Conservation (phyloP, 1,140 invertebrate species). For the Magallana angulata region DNA sequence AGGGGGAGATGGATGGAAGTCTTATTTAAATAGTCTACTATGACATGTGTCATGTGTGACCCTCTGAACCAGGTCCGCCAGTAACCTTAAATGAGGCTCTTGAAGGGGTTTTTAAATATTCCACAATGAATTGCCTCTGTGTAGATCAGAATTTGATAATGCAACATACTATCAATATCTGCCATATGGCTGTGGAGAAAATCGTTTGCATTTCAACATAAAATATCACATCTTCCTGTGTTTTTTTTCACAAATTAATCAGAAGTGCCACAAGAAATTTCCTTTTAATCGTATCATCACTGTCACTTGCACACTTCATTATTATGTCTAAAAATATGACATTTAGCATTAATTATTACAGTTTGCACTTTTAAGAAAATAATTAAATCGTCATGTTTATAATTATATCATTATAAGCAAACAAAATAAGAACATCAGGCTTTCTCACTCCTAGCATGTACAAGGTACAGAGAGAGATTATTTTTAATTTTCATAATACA, state of each 20-base stretch:
- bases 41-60: conserved; percentile 35
- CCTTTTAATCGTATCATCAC: background rate
- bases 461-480: no score
- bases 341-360: background rate
- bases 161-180: conserved; percentile 28
- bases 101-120: background rate
- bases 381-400: background rate
- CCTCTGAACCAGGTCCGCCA: conserved; percentile 20
- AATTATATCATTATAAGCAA: no score
- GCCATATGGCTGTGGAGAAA: background rate
- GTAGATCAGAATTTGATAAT: conserved; percentile 15
- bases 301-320: background rate
- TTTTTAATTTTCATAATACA: no score
- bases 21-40: conserved; percentile 35
- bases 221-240: background rate
- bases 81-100: conserved; percentile 33
- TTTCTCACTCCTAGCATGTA: no score
- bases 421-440: no score
- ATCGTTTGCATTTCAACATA: background rate
- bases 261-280: background rate
- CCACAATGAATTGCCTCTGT: background rate
- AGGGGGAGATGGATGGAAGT: conserved; percentile 3
- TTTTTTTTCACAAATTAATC: background rate
- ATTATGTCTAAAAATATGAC: background rate
- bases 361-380: conserved; percentile 7